Evolutionary conservation across 2,797 vertebrate genomes (phyloP).

Genomic region (Urocyon cinereoargenteus): DNA sequence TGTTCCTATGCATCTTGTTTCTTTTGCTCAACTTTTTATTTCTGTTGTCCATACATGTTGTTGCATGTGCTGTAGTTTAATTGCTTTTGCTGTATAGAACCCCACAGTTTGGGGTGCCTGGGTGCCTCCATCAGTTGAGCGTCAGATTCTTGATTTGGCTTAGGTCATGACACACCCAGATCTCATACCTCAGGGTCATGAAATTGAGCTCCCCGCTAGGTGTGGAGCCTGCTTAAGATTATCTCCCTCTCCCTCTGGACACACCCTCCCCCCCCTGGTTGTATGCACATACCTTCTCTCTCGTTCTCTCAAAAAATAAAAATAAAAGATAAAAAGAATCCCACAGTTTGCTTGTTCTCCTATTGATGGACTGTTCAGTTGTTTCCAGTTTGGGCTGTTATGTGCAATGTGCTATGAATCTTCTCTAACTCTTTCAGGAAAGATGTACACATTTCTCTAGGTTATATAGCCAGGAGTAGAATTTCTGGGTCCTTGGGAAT

Average conservation of each 20-base stretch:
- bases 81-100: not conserved
- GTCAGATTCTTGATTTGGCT: not conserved
- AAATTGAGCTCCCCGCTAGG: not conserved
- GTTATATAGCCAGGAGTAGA: not conserved
- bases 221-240: not conserved
- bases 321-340: not conserved
- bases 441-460: not conserved
- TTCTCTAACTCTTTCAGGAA: slow-evolving; percentile 4
- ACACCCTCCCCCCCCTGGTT: not conserved
- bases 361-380: not conserved
- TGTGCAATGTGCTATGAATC: not conserved
- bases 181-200: not conserved
- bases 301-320: not conserved
- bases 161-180: not conserved
- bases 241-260: not conserved
- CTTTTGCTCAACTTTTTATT: slow-evolving; percentile 6
- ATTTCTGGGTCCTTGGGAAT: not conserved
- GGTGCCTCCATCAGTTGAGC: not conserved
- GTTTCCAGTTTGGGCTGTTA: not conserved
- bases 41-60: not conserved
- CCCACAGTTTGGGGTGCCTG: not conserved
- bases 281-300: not conserved
- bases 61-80: not conserved
- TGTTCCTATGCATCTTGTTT: slow-evolving; percentile 14
- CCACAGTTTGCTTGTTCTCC: not conserved